Base-by-base conservation (phyloP, 2,797 vertebrate genomes). In the Paguma larvata region DNA sequence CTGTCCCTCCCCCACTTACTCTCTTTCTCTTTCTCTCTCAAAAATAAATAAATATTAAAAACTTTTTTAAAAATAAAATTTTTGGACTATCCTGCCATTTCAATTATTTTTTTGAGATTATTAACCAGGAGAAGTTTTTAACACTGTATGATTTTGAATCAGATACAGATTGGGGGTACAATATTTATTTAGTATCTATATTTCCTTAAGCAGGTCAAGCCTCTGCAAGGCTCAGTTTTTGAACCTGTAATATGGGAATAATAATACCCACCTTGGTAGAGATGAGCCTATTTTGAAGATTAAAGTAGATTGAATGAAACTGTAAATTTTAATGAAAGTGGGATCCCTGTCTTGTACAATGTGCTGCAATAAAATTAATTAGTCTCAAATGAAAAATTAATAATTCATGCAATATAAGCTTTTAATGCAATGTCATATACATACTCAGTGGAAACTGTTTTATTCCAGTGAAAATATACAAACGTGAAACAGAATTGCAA, bases 331-430 rank as follows among this genome's bases (percentile, higher is more conserved):
- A 75, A 78, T 73, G 34, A 79, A 84, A 92, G 21, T 23, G 65
- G 41, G 9, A 23, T 3, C 19, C 2, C 41, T 53, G 16, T 85
- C n/a, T 88, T 73, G 7, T 53, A 82, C 68, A 59, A 27, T 6
- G 18, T 38, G 38, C 38, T 38, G 38, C 38, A 38, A 38, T 38
- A 38, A 2, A 38, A 38, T 38, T 38, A 38, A 38, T 18, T 59
- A 87, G 38, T 85, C 23, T 80, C 23, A 88, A 48, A 90, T 63
- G 27, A 79, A 89, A 94, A 89, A 85, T 46, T 59, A 91, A 92
- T 73, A 91, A 95, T 79, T 34, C 32, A 79, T 83, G 53, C 16
- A 83, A 27, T 73, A 65, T 15, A 94, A 78, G 8, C 46, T 93
- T 80, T 95, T 78, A 89, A 93, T 95, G 48, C 30, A 75, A 19